Evolutionary conservation across 2,888 invertebrate species (phyloP).

Genomic region (Limnephilus lunatus): DNA sequence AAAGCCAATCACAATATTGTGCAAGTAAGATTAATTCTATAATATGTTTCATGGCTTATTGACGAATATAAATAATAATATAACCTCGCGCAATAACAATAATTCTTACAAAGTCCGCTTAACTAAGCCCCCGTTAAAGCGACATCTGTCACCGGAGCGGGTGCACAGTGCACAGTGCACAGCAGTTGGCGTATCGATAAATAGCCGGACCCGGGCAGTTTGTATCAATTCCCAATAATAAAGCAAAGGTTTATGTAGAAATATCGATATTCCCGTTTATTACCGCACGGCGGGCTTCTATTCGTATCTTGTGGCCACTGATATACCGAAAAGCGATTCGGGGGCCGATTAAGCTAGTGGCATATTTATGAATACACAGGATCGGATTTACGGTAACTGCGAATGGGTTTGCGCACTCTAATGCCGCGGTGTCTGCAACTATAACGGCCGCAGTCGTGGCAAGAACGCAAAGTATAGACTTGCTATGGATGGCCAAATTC

Average conservation of each 20-base stretch:
- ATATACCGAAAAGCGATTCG: slow-evolving; percentile 59
- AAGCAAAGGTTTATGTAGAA: slow-evolving; percentile 43
- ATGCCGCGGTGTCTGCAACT: slow-evolving; percentile 58
- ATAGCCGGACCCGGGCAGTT: slow-evolving; percentile 30
- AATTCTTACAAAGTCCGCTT: slow-evolving; percentile 12
- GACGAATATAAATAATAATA: background rate
- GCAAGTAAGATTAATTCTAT: background rate
- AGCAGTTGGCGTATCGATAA: slow-evolving; percentile 28
- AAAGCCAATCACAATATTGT: background rate
- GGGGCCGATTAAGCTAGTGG: slow-evolving; percentile 63
- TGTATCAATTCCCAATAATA: slow-evolving; percentile 44
- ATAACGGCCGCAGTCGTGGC: slow-evolving; percentile 36
- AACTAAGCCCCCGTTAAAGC: slow-evolving; percentile 26
- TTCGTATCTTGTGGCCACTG: slow-evolving; percentile 53
- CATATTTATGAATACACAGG: slow-evolving; percentile 65
- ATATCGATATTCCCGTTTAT: slow-evolving; percentile 60
- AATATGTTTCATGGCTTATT: background rate
- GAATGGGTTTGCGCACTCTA: slow-evolving; percentile 39
- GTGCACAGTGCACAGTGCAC: background rate
- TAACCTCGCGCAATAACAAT: background rate
- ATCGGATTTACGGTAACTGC: slow-evolving; percentile 63
- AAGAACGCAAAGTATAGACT: background rate
- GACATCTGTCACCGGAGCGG: slow-evolving; percentile 37
- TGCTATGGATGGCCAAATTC: background rate
- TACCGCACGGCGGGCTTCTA: slow-evolving; percentile 53